Base-by-base conservation (phyloP, 37 sponge, comb jelly and placozoan species). In the Ianthella basta region DNA sequence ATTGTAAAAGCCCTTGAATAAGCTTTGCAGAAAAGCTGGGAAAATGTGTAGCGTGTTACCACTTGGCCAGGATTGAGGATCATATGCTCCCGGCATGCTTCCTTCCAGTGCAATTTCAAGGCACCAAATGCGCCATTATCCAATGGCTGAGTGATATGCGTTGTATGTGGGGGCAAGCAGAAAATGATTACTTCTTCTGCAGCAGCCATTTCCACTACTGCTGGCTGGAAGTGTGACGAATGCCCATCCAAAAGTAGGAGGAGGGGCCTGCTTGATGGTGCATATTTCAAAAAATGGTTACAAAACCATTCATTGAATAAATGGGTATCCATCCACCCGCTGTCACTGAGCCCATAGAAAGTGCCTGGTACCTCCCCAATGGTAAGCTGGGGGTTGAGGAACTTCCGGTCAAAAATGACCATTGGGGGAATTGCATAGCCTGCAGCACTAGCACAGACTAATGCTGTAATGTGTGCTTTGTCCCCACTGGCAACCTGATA, bases 191-290 rank as follows among this genome's bases (percentile, higher is more conserved):
- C 59, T 57, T 57, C 18, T 57, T 57, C 59, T 57, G 59, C 59
- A 57, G 59, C 59, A 57, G 59, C 59, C 59, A 57, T 57, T 57
- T 57, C 59, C 59, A 57, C 59, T 57, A 57, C 59, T 57, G 59
- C 59, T 18, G 59, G 59, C 59, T 57, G 59, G 59, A 20, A 57
- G 59, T 57, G 59, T 57, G 59, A 57, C 15, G 59, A 57, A 57
- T 57, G 59, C 59, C 59, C 59, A n/a, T n/a, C n/a, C n/a, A n/a
- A n/a, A n/a, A n/a, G n/a, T n/a, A n/a, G n/a, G n/a, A n/a, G n/a
- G n/a, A 57, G 59, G 59, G 59, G 59, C 59, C 59, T 57, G 18
- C 59, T 20, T 57, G 59, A 57, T 57, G 59, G 59, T 57, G 59
- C 59, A 57, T 57, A 57, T 18, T 18, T 57, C 59, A 57, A 57